Base-by-base conservation (phyloP, 2,797 vertebrate species). In the Microctenopoma lineatum region DNA sequence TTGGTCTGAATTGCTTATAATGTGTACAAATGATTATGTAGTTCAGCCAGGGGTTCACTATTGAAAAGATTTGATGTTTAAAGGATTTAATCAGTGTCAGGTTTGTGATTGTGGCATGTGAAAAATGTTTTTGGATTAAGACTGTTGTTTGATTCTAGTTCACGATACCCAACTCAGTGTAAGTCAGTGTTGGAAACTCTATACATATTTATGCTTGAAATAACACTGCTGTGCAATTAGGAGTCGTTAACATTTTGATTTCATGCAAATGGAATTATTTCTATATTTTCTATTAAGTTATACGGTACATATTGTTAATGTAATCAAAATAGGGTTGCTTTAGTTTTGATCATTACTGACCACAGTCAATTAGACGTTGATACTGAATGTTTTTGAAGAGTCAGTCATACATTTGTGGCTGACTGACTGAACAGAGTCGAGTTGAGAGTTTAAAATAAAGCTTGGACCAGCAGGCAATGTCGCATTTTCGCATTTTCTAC, bases 171-270 rank as follows among this genome's bases (percentile, higher is more conserved):
- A 21, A 21, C 21, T 21, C 21, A 21, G 21, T 21, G 21, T 21
- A 21, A 21, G 21, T 21, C 13, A 59, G 5, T 45, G 27, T 13
- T 15, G 10, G 14, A 50, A 64, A 60, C 45, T 73, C 44, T 42
- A 27, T 29, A 59, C 18, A 39, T 67, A 68, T 71, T 77, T 68
- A 84, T 45, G 46, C 61, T 60, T 52, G 68, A 72, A 76, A 78
- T 65, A 80, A 69, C 72, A 67, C 71, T 48, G 60, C 81, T 59
- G 61, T 76, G 79, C 75, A 91, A 87, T 91, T 85, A 88, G 67
- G 66, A 79, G 52, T 75, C 60, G 86, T 92, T 90, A 84, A 72
- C 84, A 87, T 91, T 90, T 89, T 86, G 83, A 90, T 88, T 85
- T 79, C 77, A 89, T 89, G 74, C 74, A 84, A 87, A 83, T 87